Evolutionary conservation across 2,113 vertebrate genomes (phyloP).

Genomic region (Accipiter cooperii): DNA sequence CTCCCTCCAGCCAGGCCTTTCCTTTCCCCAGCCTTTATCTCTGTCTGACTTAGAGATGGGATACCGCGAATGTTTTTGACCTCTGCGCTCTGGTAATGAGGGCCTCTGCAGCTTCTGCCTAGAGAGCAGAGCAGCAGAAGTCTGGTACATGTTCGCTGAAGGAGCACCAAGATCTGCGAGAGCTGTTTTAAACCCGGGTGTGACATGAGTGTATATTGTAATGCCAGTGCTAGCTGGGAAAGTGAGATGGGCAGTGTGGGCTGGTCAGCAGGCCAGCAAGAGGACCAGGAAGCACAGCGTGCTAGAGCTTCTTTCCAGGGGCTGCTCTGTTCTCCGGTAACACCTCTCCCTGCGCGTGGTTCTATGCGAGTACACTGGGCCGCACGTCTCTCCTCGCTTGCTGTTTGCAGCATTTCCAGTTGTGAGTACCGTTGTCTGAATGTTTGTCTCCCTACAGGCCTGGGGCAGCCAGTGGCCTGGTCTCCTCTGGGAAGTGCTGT

Average conservation of each 20-base stretch:
- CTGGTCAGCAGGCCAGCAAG: background rate
- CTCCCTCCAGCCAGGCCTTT: background rate
- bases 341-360: background rate
- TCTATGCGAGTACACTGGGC: background rate
- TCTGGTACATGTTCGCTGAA: background rate
- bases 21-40: background rate
- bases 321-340: background rate
- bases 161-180: rapidly evolving
- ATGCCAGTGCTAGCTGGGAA: rapidly evolving
- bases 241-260: rapidly evolving
- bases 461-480: constrained; percentile 60
- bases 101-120: background rate
- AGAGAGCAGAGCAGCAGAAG: background rate
- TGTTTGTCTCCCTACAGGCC: constrained; percentile 63
- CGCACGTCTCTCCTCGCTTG: background rate
- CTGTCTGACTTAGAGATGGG: background rate
- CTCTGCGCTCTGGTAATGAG: rapidly evolving
- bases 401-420: background rate
- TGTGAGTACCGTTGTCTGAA: background rate
- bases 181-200: background rate
- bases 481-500: constrained; percentile 57
- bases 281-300: background rate
- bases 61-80: rapidly evolving
- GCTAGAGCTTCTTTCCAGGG: background rate
- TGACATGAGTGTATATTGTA: rapidly evolving